Evolutionary conservation across 2,797 vertebrate species (phyloP), one percentile per base, ranked within the genome.

Genomic region (Typhlichthys eigenmanni): DNA sequence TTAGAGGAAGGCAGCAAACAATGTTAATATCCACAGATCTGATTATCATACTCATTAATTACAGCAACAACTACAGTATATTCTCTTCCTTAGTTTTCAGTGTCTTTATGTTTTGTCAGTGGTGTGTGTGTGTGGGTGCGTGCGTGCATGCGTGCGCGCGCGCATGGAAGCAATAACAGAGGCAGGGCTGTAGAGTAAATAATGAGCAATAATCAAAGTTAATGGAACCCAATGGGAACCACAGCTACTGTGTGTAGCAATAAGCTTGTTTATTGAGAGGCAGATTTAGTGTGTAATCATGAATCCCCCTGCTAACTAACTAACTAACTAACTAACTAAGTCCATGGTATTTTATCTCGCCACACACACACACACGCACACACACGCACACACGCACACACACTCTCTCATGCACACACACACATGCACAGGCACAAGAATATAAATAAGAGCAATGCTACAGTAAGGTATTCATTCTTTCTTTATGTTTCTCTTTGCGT

Each of bases 151-250:
- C 34, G 19, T 34, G 54, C 17, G 54, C 56, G 58, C 43, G 75
- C 60, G 66, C 55, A 83, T 57, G 78, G 74, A 74, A 80, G 86
- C 85, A 91, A 92, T 92, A 92, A 92, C 83, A 88, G 82, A 76
- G 80, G 89, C 88, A 79, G 87, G 91, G 91, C 91, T 91, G 92
- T 90, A 92, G 34, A 92, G 92, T 94, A 94, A 94, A 94, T 94
- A 93, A 94, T 94, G 91, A 92, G 90, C 87, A 93, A 92, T 94
- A 93, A 94, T 93, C 92, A 93, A 92, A 93, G 90, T 90, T 93
- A 93, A 94, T 93, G 89, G 90, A 93, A 92, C 91, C 92, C 92
- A 92, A 89, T 91, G 92, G 92, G 91, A 92, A 89, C 87, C 87
- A 79, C 87, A 89, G 85, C 83, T 91, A 89, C 85, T 78, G 84